Percentiles rank a stretch among this genome's conserved stretches.
Conservation (phyloP, 2,888 invertebrate species). For the Diarsia brunnea region DNA sequence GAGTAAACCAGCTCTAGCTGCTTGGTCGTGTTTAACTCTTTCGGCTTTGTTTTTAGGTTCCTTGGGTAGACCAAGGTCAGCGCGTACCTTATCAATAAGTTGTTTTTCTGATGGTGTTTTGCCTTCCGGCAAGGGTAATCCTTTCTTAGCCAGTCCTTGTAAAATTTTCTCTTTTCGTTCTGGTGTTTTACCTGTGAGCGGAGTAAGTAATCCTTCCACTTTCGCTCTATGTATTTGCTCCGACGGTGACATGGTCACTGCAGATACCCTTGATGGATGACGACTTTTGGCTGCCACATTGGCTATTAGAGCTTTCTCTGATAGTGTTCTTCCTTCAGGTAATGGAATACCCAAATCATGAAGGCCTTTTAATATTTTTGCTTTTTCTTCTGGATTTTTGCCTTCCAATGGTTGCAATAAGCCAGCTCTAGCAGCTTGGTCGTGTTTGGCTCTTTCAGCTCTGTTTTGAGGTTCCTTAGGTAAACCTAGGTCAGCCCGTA, state of each 20-base stretch:
- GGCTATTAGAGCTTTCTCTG: constrained; percentile 37
- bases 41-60: constrained; percentile 57
- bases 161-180: constrained; percentile 67
- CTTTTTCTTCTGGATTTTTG: constrained; percentile 31
- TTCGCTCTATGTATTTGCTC: constrained; percentile 1
- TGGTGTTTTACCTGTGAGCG: constrained; percentile 42
- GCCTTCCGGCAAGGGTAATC: constrained; percentile 68
- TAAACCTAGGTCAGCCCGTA: constrained; percentile 39
- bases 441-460: constrained; percentile 30
- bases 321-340: constrained; percentile 40
- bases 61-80: constrained; percentile 68
- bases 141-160: constrained; percentile 57
- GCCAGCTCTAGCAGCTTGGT: constrained; percentile 64
- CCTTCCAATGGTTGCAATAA: constrained; percentile 37
- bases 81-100: constrained; percentile 60
- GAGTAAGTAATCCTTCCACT: constrained; percentile 14
- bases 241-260: not conserved
- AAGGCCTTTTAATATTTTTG: constrained; percentile 16
- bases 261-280: constrained; percentile 36
- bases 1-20: constrained; percentile 28
- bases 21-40: constrained; percentile 30
- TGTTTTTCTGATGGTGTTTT: constrained; percentile 68
- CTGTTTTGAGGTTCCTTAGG: constrained; percentile 29
- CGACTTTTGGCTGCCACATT: constrained; percentile 38
- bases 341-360: constrained; percentile 38